These are phyloP conservation scores for Macrosiphum euphorbiae DNA, from an alignment of 2,888 invertebrate genomes.

Conservation along the genomic window DNA sequence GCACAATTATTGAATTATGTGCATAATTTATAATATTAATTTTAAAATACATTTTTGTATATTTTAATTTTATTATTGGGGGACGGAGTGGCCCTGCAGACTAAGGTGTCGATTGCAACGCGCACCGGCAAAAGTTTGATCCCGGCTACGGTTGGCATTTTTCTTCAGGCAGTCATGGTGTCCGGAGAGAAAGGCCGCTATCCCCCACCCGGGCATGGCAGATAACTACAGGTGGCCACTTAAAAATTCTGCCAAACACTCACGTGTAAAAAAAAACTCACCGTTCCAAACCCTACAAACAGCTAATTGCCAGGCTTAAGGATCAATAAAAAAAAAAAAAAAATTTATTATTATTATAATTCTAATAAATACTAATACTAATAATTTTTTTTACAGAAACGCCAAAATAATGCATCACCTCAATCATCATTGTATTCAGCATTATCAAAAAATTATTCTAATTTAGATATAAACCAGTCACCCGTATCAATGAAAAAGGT, in stretches of 20 bases:
- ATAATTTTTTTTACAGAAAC: constrained; percentile 60
- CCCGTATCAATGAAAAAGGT: constrained; percentile 56
- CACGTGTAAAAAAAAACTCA: too few relatives aligned
- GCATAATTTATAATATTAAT: neutral
- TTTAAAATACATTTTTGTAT: neutral
- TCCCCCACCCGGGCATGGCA: too few relatives aligned
- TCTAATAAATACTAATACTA: neutral
- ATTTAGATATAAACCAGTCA: constrained; percentile 57
- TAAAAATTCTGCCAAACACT: too few relatives aligned
- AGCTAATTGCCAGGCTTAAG: too few relatives aligned
- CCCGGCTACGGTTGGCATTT: too few relatives aligned
- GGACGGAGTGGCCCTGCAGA: too few relatives aligned
- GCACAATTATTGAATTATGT: neutral
- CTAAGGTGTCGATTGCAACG: too few relatives aligned
- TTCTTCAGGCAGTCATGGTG: too few relatives aligned
- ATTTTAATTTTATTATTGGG: neutral
- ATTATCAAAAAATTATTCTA: constrained; percentile 58
- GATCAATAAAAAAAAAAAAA: neutral
- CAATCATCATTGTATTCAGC: constrained; percentile 52
- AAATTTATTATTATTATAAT: neutral
- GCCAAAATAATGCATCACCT: constrained; percentile 55
- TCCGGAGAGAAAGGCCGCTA: too few relatives aligned
- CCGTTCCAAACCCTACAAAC: too few relatives aligned
- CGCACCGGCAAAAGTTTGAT: too few relatives aligned
- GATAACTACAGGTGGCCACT: too few relatives aligned